Base-by-base conservation (phyloP, 2,113 vertebrate genomes). In the Cyrtonyx montezumae region DNA sequence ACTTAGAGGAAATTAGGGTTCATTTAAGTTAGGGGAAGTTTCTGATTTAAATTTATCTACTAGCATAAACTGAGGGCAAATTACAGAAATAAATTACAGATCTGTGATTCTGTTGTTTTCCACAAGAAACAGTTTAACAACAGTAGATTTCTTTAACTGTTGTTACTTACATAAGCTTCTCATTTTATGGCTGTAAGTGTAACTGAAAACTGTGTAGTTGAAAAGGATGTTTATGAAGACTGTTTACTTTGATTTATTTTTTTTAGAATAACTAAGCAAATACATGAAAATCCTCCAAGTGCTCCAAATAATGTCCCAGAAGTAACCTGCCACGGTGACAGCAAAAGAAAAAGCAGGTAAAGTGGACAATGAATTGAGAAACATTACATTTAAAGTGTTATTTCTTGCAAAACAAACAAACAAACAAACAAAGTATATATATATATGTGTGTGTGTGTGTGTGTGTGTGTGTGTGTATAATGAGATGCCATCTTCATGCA, bases 341-440 rank as follows among this genome's bases (percentile, higher is more conserved):
- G 17, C 68, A 87, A 63, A 61, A 95, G 58, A 79, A 95, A 40
- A 30, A 78, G 34, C 91, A 97, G 97, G 95, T 98, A 96, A 15
- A 46, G 13, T 49, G 40, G 18, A 53, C 25, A 84, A 34, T 63
- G 22, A 62, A 45, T 23, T 1, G 51, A 53, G 51, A 53, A 53
- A 17, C 15, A 10, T 53, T 53, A 28, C 26, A 53, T 53, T 30
- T 53, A 17, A 61, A 80, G 53, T 26, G 15, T 1, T 4, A 18
- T 87, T 78, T 71, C 15, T 83, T 78, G 30, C 0, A 32, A 20
- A 12, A 25, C 55, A 42, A 28, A 16, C 11, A 25, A 46, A 16
- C 11, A 25, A 46, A 65, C 40, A 45, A 30, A 11, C 40, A 13
- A 53, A 26, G 22, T 17, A 16, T 43, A 17, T 7, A 43, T 43